Evolutionary conservation across 2,888 invertebrate genomes (phyloP), one percentile per base, ranked within the genome.

Genomic region (Copidosoma aretas): DNA sequence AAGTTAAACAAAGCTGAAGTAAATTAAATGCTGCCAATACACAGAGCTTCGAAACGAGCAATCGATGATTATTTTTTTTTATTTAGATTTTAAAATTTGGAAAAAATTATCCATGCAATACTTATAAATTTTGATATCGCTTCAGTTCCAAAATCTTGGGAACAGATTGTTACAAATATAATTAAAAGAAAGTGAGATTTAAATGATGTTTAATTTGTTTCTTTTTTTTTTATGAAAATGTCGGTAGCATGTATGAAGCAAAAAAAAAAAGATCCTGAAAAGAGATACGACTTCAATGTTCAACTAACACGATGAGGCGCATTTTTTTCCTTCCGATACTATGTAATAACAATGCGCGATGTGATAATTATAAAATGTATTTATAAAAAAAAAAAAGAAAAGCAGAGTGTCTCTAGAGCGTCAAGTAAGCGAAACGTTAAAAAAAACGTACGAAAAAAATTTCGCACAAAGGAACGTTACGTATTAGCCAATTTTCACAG

Each of bases 301-400:
- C n/a, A 19, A 60, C 41, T 32, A 54, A 62, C 56, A 66, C 52
- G 14, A 46, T 67, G 67, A 60, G 19, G 64, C 68, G 68, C 71
- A 69, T 32, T 32, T 69, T 67, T 61, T 65, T 68, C 61, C 71
- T 60, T 68, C 67, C 64, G 60, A 43, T 62, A 65, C 25, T 14
- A 32, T 32, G 32, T 32, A 32, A n/a, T 25, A 17, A 63, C 68
- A 70, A 63, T 68, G 70, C 72, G 70, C 68, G 63, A 68, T 72
- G 72, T 72, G 72, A 72, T 72, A 72, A 72, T 70, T 46, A 12
- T 46, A 70, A 67, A 69, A 62, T 62, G 72, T 72, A 72, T 72
- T 71, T 56, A 43, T 70, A 72, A 46, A 67, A 60, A 56, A 59
- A 17, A 46, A 1, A 8, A 41, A 10, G 10, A 14, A 41, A 41